Evolutionary conservation across 92 coral and sea anemone genomes (phyloP).

Genomic region (Porites cylindrica): DNA sequence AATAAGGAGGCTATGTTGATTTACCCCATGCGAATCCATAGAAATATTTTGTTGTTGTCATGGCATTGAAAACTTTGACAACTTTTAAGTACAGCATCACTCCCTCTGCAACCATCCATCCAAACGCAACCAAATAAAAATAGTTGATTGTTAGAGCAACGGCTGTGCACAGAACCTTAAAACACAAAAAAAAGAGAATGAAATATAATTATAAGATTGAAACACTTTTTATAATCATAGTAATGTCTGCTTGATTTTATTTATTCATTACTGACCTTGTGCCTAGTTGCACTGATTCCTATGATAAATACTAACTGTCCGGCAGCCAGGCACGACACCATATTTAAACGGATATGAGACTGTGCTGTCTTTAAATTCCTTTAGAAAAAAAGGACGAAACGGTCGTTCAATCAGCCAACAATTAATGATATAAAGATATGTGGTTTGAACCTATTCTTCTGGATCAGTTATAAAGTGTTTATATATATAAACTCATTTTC

Average conservation of each 20-base stretch:
- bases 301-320: slow-evolving; percentile 58
- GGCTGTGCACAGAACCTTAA: slow-evolving; percentile 65
- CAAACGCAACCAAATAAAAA: slow-evolving; percentile 86
- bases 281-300: slow-evolving; percentile 34
- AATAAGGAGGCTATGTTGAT: too few relatives aligned
- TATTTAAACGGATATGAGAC: slow-evolving; percentile 61
- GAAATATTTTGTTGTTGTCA: slow-evolving; percentile 63
- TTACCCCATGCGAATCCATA: slow-evolving; percentile 93
- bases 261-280: slow-evolving; percentile 11
- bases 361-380: slow-evolving; percentile 32
- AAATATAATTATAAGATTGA: too few relatives aligned
- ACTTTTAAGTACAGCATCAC: slow-evolving; percentile 85
- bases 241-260: not conserved
- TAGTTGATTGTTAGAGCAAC: slow-evolving; percentile 81
- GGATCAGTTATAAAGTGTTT: too few relatives aligned
- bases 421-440: not conserved
- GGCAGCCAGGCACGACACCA: slow-evolving; percentile 48
- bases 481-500: too few relatives aligned
- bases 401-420: not conserved
- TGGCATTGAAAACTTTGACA: slow-evolving; percentile 84
- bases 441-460: too few relatives aligned
- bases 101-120: slow-evolving; percentile 92
- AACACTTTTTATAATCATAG: too few relatives aligned
- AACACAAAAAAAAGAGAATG: not conserved
- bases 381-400: not conserved